Percentiles rank a stretch among this genome's conserved stretches.
These are phyloP conservation scores for Fulica atra DNA, from an alignment of 2,113 vertebrate species.

Conservation along the genomic window DNA sequence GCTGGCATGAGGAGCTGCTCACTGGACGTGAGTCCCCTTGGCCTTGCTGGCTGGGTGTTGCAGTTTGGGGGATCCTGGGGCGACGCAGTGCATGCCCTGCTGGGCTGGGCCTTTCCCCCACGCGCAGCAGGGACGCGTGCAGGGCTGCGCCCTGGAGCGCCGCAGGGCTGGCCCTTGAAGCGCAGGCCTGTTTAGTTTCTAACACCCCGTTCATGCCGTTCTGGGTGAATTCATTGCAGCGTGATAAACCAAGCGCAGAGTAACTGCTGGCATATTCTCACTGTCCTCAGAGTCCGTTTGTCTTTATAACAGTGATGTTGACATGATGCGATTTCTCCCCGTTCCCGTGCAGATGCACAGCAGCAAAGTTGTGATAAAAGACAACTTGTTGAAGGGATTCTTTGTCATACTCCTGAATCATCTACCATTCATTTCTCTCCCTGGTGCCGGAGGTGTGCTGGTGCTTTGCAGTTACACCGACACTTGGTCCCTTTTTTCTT, in stretches of 20 bases:
- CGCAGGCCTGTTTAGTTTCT: neutral
- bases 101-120: no score
- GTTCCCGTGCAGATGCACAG: neutral
- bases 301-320: slow-evolving; percentile 55
- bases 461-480: slow-evolving; percentile 42
- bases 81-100: no score
- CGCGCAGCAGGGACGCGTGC: no score
- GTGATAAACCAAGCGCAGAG: neutral
- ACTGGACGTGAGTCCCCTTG: neutral
- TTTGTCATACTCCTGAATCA: slow-evolving; percentile 47
- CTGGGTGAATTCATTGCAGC: neutral
- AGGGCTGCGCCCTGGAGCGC: rapidly evolving
- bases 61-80: neutral
- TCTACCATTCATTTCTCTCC: slow-evolving; percentile 12
- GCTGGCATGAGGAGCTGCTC: neutral
- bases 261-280: slow-evolving; percentile 20
- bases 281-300: slow-evolving; percentile 31
- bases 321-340: slow-evolving; percentile 43
- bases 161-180: neutral
- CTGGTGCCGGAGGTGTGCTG: neutral
- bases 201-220: neutral
- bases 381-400: slow-evolving; percentile 55
- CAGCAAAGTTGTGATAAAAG: slow-evolving; percentile 55
- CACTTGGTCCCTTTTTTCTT: neutral
- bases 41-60: neutral